Base-by-base conservation (phyloP, 2,797 vertebrate genomes). In the Novumbra hubbsi region DNA sequence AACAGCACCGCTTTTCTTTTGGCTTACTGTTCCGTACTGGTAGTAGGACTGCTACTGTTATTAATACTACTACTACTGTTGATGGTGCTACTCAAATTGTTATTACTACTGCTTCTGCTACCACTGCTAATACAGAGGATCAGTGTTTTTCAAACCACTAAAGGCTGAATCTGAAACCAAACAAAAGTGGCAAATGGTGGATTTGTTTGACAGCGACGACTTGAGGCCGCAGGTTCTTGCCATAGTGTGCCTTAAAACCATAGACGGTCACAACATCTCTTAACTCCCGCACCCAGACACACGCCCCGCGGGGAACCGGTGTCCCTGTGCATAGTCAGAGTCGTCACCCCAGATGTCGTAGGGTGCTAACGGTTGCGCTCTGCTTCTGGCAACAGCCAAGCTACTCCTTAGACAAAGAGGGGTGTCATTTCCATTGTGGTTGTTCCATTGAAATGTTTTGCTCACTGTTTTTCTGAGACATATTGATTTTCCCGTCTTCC, bases 241-340 rank as follows among this genome's bases (percentile, higher is more conserved):
- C 32, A 34, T 2, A 34, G 32, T 34, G 32, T 34, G 32, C 32
- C 2, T 2, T 34, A 34, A 34, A 5, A 34, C 86, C 86, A 72
- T 86, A 81, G 88, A 88, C 88, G 86, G 78, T 84, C 73, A 85
- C 86, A 11, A 5, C 9, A 50, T 65, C 19, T 4, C 49, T 2
- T 34, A 2, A 34, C 5, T 34, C 32, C 32, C 5, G 32, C 32
- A 34, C 32, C 2, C 32, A 5, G 60, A 32, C 71, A 73, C 60
- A 65, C 60, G 65, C 17, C 21, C 55, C 27, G 57, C 17, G 65
- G 34, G 65, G 68, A 45, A 48, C 67, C 16, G n/a, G 7, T 14
- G 19, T 1, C 41, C 67, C 41, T 28, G 17, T 68, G 17, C 32
- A 68, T 32, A 67, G 32, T 38, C 38, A 68, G 65, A 67, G 32